Percentiles rank a stretch among this genome's conserved stretches.
Conservation (phyloP, 2,113 vertebrate species). For the Alectura lathami region DNA sequence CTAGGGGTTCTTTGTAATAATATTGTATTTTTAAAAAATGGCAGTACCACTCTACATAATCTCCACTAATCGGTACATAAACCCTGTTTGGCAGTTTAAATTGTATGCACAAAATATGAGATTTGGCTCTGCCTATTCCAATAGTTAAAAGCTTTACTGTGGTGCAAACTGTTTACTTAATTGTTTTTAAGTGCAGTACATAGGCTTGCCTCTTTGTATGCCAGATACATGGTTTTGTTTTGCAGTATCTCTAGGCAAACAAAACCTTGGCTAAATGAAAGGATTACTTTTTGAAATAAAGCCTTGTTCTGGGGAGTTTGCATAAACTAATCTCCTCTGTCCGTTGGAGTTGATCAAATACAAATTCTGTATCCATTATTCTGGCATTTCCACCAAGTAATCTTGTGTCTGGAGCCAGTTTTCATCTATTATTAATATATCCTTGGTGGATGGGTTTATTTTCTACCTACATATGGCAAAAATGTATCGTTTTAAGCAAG, state of each 20-base stretch:
- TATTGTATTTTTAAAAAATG: constrained; percentile 66
- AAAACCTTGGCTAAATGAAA: constrained; percentile 67
- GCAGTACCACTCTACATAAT: constrained; percentile 58
- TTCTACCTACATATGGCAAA: constrained; percentile 50
- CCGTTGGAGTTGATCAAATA: constrained; percentile 53
- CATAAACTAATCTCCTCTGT: constrained; percentile 45
- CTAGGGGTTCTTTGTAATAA: constrained; percentile 70
- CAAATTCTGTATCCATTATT: constrained; percentile 49
- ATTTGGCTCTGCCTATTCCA: constrained; percentile 30
- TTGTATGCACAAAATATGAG: constrained; percentile 16
- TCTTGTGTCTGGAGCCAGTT: constrained; percentile 41
- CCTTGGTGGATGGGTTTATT: constrained; percentile 56
- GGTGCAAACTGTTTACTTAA: background rate
- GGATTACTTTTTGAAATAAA: constrained; percentile 61
- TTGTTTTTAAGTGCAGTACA: constrained; percentile 42
- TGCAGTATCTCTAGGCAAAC: constrained; percentile 37
- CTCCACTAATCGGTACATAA: constrained; percentile 60
- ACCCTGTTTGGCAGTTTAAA: constrained; percentile 65
- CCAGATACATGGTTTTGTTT: background rate
- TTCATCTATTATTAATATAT: constrained; percentile 59
- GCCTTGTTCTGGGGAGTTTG: constrained; percentile 55
- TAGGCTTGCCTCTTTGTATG: constrained; percentile 27
- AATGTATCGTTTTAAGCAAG: constrained; percentile 28
- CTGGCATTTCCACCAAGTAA: constrained; percentile 50
- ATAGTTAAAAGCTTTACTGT: constrained; percentile 40